These are phyloP conservation scores for Lasioglossum calceatum DNA, from an alignment of 2,888 invertebrate genomes.

Conservation along the genomic window DNA sequence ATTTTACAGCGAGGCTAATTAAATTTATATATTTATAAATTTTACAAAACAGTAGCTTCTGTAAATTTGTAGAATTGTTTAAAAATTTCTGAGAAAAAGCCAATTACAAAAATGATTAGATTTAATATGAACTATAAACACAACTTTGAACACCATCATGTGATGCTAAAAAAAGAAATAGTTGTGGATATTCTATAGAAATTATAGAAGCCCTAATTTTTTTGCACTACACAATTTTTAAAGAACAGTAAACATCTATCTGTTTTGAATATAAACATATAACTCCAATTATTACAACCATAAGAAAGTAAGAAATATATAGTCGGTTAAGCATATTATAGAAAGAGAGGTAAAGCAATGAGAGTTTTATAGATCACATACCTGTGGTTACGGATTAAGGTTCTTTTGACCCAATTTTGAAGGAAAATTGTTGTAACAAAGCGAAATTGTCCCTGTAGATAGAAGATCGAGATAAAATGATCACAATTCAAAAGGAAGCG, in stretches of 20 bases:
- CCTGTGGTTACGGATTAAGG: not conserved
- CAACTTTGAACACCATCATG: not conserved
- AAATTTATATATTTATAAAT: not conserved
- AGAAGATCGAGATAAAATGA: conserved; percentile 80
- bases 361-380: not conserved
- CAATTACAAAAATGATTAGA: not conserved
- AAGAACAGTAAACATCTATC: not conserved
- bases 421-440: conserved; percentile 5
- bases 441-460: conserved; percentile 66
- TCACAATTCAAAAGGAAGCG: conserved; percentile 81
- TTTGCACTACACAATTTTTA: not conserved
- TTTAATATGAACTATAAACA: not conserved
- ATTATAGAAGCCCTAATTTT: not conserved
- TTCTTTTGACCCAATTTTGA: not conserved
- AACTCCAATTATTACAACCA: not conserved
- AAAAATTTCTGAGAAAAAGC: not conserved
- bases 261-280: not conserved
- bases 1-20: not conserved
- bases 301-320: not conserved
- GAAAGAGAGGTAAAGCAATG: not conserved
- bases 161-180: no score
- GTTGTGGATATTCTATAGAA: no score
- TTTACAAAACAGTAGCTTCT: not conserved
- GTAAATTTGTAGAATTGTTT: not conserved
- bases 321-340: not conserved